Evolutionary conservation across 1,140 invertebrate species (phyloP).

Genomic region (Pogonomyrmex californicus): DNA sequence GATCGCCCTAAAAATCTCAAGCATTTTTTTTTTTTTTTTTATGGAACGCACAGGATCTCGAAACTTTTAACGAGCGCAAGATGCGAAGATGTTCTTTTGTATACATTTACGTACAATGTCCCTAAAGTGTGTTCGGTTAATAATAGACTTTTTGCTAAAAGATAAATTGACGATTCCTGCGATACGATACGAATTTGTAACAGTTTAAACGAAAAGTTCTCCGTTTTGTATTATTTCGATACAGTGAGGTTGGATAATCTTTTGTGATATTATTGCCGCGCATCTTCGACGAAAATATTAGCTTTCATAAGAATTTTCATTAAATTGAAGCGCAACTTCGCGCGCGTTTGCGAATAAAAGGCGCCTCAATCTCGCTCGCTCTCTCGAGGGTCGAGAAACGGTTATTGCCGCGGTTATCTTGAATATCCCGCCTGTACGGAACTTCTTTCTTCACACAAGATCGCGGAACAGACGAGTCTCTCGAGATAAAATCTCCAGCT

Average conservation of each 20-base stretch:
- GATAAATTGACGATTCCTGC: background rate
- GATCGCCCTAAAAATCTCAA: constrained; percentile 40
- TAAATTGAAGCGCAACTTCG: constrained; percentile 39
- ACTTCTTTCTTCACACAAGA: constrained; percentile 64
- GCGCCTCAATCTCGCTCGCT: constrained; percentile 66
- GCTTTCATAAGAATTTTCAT: constrained; percentile 63
- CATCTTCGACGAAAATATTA: constrained; percentile 13
- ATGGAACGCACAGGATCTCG: background rate
- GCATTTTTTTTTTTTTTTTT: constrained; percentile 52
- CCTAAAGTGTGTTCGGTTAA: constrained; percentile 1
- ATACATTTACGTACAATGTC: background rate
- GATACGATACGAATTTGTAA: background rate
- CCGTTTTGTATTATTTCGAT: constrained; percentile 13
- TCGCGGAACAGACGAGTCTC: constrained; percentile 62
- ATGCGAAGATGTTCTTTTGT: background rate
- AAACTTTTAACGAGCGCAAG: constrained; percentile 64
- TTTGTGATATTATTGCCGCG: background rate
- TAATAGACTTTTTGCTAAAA: background rate
- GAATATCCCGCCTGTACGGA: constrained; percentile 64
- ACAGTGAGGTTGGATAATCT: background rate
- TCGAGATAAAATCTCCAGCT: constrained; percentile 44
- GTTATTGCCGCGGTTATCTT: constrained; percentile 72
- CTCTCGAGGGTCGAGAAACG: constrained; percentile 69
- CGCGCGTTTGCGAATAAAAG: constrained; percentile 65
- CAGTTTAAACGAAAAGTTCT: background rate